These are phyloP conservation scores for Dascillus cervinus DNA, from an alignment of 2,888 invertebrate species.

Conservation along the genomic window DNA sequence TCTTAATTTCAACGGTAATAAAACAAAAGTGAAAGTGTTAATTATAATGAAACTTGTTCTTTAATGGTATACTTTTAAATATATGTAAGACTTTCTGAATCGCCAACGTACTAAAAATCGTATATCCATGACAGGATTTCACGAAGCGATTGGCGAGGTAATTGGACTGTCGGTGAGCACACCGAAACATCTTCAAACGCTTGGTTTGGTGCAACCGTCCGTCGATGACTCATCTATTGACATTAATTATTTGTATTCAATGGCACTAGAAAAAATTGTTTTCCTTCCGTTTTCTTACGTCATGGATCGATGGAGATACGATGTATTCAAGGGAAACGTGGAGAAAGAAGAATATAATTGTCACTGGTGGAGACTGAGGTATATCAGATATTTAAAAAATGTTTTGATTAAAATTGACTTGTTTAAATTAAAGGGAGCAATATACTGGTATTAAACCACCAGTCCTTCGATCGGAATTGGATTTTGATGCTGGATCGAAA, in stretches of 20 bases:
- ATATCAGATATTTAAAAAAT: constrained; percentile 1
- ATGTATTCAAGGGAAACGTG: constrained; percentile 68
- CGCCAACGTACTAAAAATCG: too few species aligned
- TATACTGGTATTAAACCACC: constrained; percentile 84
- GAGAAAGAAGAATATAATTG: constrained; percentile 75
- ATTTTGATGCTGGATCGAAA: constrained; percentile 90
- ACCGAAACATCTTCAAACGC: constrained; percentile 73
- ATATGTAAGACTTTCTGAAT: too few species aligned
- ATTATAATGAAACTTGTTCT: too few species aligned
- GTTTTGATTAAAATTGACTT: too few species aligned
- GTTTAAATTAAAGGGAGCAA: constrained; percentile 58
- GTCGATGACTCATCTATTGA: constrained; percentile 76
- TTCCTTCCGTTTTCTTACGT: constrained; percentile 78
- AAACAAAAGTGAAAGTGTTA: too few species aligned
- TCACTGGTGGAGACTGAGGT: constrained; percentile 79
- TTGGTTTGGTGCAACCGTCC: constrained; percentile 74
- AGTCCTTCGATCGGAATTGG: constrained; percentile 72
- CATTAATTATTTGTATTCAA: constrained; percentile 75
- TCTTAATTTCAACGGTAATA: too few species aligned
- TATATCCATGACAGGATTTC: constrained; percentile 61
- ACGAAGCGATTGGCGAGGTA: constrained; percentile 88
- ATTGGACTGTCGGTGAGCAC: constrained; percentile 79
- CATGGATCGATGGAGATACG: constrained; percentile 82
- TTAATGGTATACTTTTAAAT: too few species aligned
- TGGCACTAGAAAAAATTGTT: constrained; percentile 79